Evolutionary conservation across 2,888 invertebrate genomes (phyloP).

Genomic region (Rhimphoctona megacephalus): DNA sequence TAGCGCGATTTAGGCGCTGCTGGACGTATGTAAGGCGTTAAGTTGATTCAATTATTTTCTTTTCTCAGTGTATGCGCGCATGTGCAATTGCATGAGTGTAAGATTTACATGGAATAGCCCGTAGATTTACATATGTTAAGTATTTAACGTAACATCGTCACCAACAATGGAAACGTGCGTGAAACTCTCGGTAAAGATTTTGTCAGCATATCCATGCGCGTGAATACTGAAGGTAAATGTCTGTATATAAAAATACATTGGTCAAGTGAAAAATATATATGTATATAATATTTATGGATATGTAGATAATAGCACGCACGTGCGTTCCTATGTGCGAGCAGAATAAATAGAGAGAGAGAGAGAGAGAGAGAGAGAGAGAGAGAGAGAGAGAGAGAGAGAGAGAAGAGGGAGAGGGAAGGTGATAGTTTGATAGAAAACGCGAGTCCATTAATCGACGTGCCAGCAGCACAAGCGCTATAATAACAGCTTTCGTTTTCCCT

Average conservation of each 20-base stretch:
- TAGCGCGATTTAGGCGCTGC: no score
- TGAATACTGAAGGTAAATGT: slow-evolving; percentile 56
- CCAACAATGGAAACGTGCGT: slow-evolving; percentile 15
- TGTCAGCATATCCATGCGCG: slow-evolving; percentile 26
- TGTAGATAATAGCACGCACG: slow-evolving; percentile 63
- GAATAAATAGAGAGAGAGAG: not conserved
- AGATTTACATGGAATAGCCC: not conserved
- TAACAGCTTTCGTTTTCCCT: slow-evolving; percentile 67
- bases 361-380: slow-evolving; percentile 36
- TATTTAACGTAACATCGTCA: not conserved
- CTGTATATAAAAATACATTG: not conserved
- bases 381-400: slow-evolving; percentile 36
- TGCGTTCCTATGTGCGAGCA: slow-evolving; percentile 45
- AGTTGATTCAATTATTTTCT: no score
- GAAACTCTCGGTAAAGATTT: slow-evolving; percentile 6
- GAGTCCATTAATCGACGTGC: slow-evolving; percentile 67
- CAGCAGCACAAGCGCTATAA: slow-evolving; percentile 53
- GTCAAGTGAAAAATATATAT: slow-evolving; percentile 23
- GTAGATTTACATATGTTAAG: not conserved
- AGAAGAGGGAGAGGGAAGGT: slow-evolving; percentile 32
- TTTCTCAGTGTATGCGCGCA: no score
- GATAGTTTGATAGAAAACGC: slow-evolving; percentile 53
- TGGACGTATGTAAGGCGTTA: no score
- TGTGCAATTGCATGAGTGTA: not conserved
- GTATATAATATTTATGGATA: slow-evolving; percentile 12